A percentile compares a stretch with the other conserved stretches of the same genome.
Evolutionary conservation across 2,113 vertebrate genomes (phyloP).

Genomic region (Trogon surrucura): DNA sequence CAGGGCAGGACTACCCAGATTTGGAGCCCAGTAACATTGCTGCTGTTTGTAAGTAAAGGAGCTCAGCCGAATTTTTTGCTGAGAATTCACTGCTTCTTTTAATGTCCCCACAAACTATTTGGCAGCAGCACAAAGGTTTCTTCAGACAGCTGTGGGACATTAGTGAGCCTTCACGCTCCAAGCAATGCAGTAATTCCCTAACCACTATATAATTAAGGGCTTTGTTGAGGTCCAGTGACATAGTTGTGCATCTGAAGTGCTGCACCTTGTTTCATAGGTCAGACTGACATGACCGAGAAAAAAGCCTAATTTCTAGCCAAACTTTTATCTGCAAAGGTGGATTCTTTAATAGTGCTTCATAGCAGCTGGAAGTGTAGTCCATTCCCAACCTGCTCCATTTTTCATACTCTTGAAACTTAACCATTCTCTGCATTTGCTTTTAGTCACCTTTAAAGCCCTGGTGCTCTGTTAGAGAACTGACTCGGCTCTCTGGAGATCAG

Average conservation of each 20-base stretch:
- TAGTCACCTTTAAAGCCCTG: neutral
- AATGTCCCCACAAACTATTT: constrained; percentile 40
- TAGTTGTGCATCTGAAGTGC: constrained; percentile 1
- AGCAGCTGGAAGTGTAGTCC: neutral
- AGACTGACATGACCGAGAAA: neutral
- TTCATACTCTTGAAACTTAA: neutral
- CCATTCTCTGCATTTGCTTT: neutral
- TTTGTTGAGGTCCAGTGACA: constrained; percentile 30
- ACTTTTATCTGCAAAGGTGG: neutral
- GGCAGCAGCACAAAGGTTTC: constrained; percentile 48
- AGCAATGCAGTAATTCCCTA: constrained; percentile 35
- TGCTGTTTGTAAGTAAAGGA: neutral
- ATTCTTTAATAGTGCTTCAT: neutral
- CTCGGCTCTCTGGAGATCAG: neutral
- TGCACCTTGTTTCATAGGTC: constrained; percentile 12
- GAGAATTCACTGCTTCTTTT: constrained; percentile 37
- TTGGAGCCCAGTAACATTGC: neutral
- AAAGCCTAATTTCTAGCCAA: neutral
- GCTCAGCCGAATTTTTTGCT: neutral
- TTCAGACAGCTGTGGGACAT: constrained; percentile 31
- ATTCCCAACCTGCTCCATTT: neutral
- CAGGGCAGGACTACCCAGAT: neutral
- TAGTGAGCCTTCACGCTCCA: constrained; percentile 11
- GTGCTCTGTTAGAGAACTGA: neutral
- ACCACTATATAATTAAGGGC: constrained; percentile 29